Percentiles rank a stretch among this genome's conserved stretches.
Evolutionary conservation across 2,113 vertebrate genomes (phyloP).

Genomic region (Eupsittula cactorum): DNA sequence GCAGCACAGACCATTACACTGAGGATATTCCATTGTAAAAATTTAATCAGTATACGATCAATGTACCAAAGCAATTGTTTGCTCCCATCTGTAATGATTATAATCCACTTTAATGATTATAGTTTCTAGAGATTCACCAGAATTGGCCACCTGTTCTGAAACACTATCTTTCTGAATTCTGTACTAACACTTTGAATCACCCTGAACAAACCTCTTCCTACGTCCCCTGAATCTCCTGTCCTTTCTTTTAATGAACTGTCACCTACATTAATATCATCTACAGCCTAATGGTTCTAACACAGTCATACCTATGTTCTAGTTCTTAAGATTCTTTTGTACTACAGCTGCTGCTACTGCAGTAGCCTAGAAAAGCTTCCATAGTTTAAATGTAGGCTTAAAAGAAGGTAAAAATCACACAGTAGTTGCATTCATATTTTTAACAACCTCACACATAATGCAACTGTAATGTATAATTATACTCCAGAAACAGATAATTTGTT

Average conservation of each 20-base stretch:
- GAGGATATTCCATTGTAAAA: not conserved
- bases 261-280: not conserved
- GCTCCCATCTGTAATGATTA: not conserved
- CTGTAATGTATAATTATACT: not conserved
- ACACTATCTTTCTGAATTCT: not conserved
- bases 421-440: not conserved
- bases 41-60: not conserved
- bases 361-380: not conserved
- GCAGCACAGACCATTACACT: not conserved
- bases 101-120: not conserved
- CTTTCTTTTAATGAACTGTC: not conserved
- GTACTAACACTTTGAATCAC: not conserved
- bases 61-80: not conserved
- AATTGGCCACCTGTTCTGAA: not conserved
- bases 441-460: not conserved
- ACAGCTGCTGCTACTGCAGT: not conserved
- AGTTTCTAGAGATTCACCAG: not conserved
- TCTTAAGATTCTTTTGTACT: not conserved
- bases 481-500: not conserved
- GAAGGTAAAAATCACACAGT: not conserved
- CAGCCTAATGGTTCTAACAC: not conserved
- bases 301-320: fast-evolving
- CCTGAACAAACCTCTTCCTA: not conserved
- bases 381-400: not conserved
- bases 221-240: not conserved